Conservation (phyloP, 2,888 invertebrate genomes). For the Augochlorella aurata region DNA sequence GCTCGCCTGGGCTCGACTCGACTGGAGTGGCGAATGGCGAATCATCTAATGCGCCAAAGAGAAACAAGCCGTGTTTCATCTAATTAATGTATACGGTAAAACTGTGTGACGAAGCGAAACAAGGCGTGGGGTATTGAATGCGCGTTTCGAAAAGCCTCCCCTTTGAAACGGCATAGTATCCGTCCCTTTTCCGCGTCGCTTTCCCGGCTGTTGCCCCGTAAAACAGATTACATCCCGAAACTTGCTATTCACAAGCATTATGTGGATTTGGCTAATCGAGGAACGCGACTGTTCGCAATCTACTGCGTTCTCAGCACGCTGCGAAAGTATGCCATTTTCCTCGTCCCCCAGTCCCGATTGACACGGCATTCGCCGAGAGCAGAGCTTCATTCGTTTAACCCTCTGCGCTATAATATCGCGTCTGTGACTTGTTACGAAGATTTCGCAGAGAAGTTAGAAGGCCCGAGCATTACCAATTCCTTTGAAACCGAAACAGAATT, state of each 20-base stretch:
- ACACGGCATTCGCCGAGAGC: too few relatives aligned
- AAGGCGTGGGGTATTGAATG: neutral
- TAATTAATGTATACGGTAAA: constrained; percentile 55
- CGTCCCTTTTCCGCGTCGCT: neutral
- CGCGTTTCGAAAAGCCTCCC: neutral
- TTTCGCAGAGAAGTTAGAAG: too few relatives aligned
- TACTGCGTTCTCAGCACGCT: neutral
- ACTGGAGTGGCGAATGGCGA: neutral
- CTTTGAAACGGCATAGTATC: neutral
- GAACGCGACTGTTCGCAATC: neutral
- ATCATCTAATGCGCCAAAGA: constrained; percentile 34
- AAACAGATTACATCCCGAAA: neutral
- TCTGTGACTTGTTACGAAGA: too few relatives aligned
- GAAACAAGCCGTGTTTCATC: constrained; percentile 34
- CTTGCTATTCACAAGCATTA: neutral
- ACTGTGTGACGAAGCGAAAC: constrained; percentile 26
- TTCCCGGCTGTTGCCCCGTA: neutral
- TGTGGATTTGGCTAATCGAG: neutral
- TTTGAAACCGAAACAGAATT: too few relatives aligned
- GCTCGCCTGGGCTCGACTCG: neutral
- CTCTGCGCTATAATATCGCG: too few relatives aligned
- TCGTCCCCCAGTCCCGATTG: too few relatives aligned
- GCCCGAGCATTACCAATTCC: too few relatives aligned
- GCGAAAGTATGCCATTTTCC: too few relatives aligned
- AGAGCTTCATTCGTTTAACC: too few relatives aligned